These are phyloP conservation scores for Macrosiphum euphorbiae DNA, from an alignment of 2,888 invertebrate species.

Conservation along the genomic window DNA sequence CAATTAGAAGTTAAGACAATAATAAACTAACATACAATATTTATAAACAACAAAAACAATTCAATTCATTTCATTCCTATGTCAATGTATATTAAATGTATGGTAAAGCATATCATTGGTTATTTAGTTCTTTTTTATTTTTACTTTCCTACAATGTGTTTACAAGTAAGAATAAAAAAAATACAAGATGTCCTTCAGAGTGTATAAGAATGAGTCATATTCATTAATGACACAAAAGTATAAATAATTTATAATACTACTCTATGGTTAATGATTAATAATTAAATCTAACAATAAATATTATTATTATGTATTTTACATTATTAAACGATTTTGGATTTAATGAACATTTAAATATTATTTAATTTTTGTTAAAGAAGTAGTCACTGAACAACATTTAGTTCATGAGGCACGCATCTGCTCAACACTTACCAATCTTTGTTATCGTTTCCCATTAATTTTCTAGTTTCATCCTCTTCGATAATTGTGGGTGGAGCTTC, in stretches of 20 bases:
- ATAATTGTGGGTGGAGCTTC: conserved; percentile 76
- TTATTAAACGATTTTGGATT: conserved; percentile 1
- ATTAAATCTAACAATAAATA: conserved; percentile 36
- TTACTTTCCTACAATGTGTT: conserved; percentile 23
- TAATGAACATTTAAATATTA: conserved; percentile 16
- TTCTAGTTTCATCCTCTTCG: conserved; percentile 79
- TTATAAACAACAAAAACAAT: conserved; percentile 41
- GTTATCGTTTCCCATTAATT: conserved; percentile 79
- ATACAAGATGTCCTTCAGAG: conserved; percentile 59
- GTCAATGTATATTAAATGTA: neutral
- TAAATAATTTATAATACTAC: conserved; percentile 35
- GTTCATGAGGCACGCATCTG: conserved; percentile 1
- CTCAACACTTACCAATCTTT: conserved; percentile 77
- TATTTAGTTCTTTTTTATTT: conserved; percentile 23
- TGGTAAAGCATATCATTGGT: conserved; percentile 16
- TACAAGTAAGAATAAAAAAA: conserved; percentile 32
- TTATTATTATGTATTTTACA: conserved; percentile 6
- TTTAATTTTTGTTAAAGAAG: conserved; percentile 13
- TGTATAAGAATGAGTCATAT: conserved; percentile 56
- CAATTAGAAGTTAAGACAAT: conserved; percentile 24
- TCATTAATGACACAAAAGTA: conserved; percentile 42
- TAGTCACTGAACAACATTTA: conserved; percentile 27
- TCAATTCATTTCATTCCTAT: conserved; percentile 9
- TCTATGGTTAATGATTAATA: conserved; percentile 39
- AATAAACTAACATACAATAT: neutral